A percentile compares a stretch with the other conserved stretches of the same genome.
phyloP scores from a whole-genome alignment of 2,113 vertebrate genomes.

The Neoarius graeffei region DNA sequence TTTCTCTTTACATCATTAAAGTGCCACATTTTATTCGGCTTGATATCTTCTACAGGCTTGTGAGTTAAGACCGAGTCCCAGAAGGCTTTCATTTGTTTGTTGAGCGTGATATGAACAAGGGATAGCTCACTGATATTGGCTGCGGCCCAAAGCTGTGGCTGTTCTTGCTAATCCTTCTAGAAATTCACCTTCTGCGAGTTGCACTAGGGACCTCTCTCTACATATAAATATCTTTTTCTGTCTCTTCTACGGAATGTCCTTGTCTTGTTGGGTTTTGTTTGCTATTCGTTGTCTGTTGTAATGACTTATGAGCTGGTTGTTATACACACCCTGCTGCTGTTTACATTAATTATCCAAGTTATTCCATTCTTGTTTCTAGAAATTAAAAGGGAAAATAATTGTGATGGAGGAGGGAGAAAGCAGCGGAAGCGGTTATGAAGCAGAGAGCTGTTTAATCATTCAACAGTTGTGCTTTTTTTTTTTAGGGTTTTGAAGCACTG shows the following conservation, averaged over 20 bases:
- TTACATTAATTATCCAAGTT: slow-evolving; percentile 55
- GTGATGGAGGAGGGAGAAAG: not conserved
- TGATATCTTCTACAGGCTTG: not conserved
- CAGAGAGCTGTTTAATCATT: not conserved
- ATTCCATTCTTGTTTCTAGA: slow-evolving; percentile 41
- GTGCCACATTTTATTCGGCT: not conserved
- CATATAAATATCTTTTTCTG: slow-evolving; percentile 6
- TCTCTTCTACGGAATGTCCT: slow-evolving; percentile 4
- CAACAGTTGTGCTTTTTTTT: not conserved
- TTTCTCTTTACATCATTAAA: slow-evolving; percentile 23
- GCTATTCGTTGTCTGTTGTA: slow-evolving; percentile 21
- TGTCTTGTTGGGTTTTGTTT: slow-evolving; percentile 29
- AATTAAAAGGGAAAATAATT: slow-evolving; percentile 43
- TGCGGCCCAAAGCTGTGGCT: not conserved
- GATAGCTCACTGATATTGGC: slow-evolving; percentile 9
- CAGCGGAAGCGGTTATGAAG: not conserved
- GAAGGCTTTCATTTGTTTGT: not conserved
- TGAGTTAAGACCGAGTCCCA: not conserved
- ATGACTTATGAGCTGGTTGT: slow-evolving; percentile 36
- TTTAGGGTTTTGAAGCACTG: not conserved
- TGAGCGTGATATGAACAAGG: not conserved
- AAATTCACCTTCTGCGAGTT: not conserved
- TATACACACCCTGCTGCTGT: slow-evolving; percentile 42
- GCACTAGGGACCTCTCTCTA: slow-evolving; percentile 12
- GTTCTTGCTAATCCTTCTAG: not conserved